Conservation (phyloP, 2,797 vertebrate species). For the Myotis pilosus region DNA sequence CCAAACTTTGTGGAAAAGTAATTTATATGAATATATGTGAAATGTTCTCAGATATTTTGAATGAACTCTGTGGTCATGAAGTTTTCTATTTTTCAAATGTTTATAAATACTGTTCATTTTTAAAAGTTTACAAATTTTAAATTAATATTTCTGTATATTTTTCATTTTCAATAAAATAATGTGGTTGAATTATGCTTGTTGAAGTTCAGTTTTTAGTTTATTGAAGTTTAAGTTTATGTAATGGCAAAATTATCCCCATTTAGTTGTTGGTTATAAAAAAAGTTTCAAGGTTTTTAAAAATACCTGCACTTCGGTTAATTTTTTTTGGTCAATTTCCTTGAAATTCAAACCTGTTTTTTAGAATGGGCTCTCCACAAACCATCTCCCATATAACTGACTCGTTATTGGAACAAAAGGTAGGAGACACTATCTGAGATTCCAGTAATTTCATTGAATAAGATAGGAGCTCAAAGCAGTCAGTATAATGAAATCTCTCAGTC, state of each 20-base stretch:
- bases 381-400: not conserved
- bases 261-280: slow-evolving; percentile 9
- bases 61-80: slow-evolving; percentile 5
- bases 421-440: not conserved
- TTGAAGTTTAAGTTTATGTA: not conserved
- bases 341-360: not conserved
- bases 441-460: not conserved
- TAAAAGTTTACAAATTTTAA: slow-evolving; percentile 32
- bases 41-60: slow-evolving; percentile 55
- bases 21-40: slow-evolving; percentile 15
- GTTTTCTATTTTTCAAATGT: slow-evolving; percentile 58
- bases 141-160: slow-evolving; percentile 44
- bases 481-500: not conserved
- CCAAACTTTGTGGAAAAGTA: slow-evolving; percentile 3
- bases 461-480: not conserved
- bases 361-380: not conserved
- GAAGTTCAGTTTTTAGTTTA: not conserved
- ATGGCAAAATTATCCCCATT: slow-evolving; percentile 18
- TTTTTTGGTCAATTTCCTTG: not conserved
- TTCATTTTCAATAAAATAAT: slow-evolving; percentile 67
- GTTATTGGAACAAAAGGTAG: not conserved
- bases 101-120: slow-evolving; percentile 45
- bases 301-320: not conserved
- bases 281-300: not conserved
- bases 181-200: slow-evolving; percentile 17